A percentile compares a stretch with the other conserved stretches of the same genome.
Evolutionary conservation across 2,888 invertebrate genomes (phyloP).

Genomic region (Drosophila peninsularis): DNA sequence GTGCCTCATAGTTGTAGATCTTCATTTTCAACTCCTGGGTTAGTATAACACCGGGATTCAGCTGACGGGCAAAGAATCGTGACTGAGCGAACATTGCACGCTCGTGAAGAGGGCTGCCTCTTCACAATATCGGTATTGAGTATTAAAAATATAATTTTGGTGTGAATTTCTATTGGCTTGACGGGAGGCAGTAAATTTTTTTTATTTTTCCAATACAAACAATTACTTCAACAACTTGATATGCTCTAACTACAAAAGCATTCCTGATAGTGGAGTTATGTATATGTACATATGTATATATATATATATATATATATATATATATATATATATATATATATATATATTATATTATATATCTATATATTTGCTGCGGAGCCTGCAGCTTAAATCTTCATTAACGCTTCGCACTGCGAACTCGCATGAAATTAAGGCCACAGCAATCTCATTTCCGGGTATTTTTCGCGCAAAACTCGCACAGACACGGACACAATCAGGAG

Average conservation of each 20-base stretch:
- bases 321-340: not conserved
- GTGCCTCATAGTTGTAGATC: constrained; percentile 44
- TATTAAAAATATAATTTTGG: constrained; percentile 19
- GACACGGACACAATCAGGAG: not conserved
- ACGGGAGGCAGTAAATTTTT: constrained; percentile 21
- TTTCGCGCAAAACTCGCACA: constrained; percentile 25
- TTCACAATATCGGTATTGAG: not conserved
- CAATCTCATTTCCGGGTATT: constrained; percentile 71
- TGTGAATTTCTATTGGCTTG: constrained; percentile 25
- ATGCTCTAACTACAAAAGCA: constrained; percentile 24
- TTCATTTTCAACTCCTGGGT: constrained; percentile 52
- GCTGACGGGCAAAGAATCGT: constrained; percentile 43
- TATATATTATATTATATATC: not conserved
- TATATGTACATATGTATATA: not conserved
- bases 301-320: not conserved
- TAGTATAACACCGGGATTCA: constrained; percentile 60
- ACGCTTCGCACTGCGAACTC: constrained; percentile 21
- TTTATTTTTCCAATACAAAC: constrained; percentile 15
- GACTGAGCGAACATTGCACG: constrained; percentile 36
- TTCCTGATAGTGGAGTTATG: constrained; percentile 12
- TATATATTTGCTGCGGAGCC: not conserved
- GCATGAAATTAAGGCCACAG: constrained; percentile 61
- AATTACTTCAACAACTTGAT: constrained; percentile 18
- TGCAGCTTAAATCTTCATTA: constrained; percentile 46
- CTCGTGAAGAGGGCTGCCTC: not conserved